A percentile compares a stretch with the other conserved stretches of the same genome.
Conservation (phyloP, 1,140 invertebrate genomes). For the Berghia stephanieae region DNA sequence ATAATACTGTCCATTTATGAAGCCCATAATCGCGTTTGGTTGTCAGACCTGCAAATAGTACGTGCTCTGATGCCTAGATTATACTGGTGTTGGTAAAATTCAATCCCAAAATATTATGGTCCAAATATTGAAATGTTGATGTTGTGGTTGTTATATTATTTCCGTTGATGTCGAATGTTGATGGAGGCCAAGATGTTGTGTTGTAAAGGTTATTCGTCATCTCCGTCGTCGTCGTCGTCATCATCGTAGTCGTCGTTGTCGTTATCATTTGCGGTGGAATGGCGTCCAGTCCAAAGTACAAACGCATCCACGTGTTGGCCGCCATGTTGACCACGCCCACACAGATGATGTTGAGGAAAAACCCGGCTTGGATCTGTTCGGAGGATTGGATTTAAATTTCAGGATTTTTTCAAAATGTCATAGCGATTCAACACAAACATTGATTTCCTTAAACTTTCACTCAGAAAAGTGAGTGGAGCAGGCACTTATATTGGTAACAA, state of each 20-base stretch:
- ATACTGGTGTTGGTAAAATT: not conserved
- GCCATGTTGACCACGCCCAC: slow-evolving; percentile 75
- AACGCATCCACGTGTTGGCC: slow-evolving; percentile 74
- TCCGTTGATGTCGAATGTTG: slow-evolving; percentile 5
- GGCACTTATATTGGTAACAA: too few species aligned
- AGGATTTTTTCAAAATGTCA: too few species aligned
- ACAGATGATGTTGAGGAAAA: slow-evolving; percentile 81
- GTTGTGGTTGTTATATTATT: slow-evolving; percentile 68
- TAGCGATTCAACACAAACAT: not conserved
- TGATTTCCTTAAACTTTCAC: not conserved
- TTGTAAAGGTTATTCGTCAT: slow-evolving; percentile 30
- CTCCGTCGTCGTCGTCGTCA: not conserved
- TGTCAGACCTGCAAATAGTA: slow-evolving; percentile 70
- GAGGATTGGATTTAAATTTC: too few species aligned
- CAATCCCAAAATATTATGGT: not conserved
- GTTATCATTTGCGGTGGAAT: slow-evolving; percentile 26
- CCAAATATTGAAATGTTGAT: slow-evolving; percentile 27
- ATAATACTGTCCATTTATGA: too few species aligned
- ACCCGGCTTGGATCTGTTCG: slow-evolving; percentile 75
- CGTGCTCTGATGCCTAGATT: not conserved
- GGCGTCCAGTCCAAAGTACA: slow-evolving; percentile 53
- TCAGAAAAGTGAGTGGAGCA: too few species aligned
- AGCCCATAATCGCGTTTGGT: too few species aligned
- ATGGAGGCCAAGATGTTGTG: too few species aligned
- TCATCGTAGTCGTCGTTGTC: not conserved